Percentiles rank a stretch among this genome's conserved stretches.
Evolutionary conservation across 2,113 vertebrate species (phyloP).

Genomic region (Noctilio leporinus): DNA sequence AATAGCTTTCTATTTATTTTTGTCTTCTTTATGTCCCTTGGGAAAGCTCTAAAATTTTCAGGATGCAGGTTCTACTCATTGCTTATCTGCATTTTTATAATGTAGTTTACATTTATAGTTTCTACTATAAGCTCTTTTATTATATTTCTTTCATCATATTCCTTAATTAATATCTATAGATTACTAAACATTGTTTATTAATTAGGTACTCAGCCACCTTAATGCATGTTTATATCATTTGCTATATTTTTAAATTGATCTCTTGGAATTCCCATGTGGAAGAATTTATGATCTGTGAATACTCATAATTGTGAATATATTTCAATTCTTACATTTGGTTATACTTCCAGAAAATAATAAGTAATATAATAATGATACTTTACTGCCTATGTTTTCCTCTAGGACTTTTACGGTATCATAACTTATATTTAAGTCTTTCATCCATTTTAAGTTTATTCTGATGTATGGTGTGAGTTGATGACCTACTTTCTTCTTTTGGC

Average conservation of each 20-base stretch:
- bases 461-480: too few species aligned
- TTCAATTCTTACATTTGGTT: background rate
- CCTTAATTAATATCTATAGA: background rate
- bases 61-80: background rate
- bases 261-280: background rate
- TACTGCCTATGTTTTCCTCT: too few species aligned
- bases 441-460: too few species aligned
- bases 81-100: background rate
- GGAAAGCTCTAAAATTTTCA: background rate
- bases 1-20: background rate
- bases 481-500: too few species aligned
- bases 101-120: background rate
- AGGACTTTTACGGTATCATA: too few species aligned
- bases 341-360: background rate
- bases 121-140: background rate
- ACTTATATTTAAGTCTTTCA: too few species aligned
- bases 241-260: background rate
- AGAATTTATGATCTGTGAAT: background rate
- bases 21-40: background rate
- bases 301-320: background rate
- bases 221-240: background rate
- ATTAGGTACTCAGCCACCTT: background rate
- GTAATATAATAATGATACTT: background rate
- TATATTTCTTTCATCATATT: background rate
- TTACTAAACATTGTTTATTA: background rate